Evolutionary conservation across 2,113 vertebrate species (phyloP).

Genomic region (Ictalurus furcatus): DNA sequence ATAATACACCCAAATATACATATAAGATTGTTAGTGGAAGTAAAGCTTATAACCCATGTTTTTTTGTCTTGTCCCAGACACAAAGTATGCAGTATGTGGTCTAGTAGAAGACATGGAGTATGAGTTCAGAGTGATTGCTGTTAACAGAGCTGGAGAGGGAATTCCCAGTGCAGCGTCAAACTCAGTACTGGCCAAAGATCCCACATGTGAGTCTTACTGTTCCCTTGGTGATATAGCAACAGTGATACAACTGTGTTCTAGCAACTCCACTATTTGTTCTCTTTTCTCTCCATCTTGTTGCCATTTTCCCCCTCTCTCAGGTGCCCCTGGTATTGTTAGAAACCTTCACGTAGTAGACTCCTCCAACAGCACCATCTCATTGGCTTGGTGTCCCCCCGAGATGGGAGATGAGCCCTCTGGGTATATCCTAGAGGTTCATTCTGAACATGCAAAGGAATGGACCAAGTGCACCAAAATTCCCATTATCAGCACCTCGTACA

Average conservation of each 20-base stretch:
- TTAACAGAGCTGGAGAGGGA: slow-evolving; percentile 11
- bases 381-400: background rate
- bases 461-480: slow-evolving; percentile 5
- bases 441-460: slow-evolving; percentile 7
- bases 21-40: background rate
- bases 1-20: background rate
- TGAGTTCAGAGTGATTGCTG: background rate
- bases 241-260: background rate
- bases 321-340: background rate
- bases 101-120: background rate
- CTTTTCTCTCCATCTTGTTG: background rate
- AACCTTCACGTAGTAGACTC: background rate
- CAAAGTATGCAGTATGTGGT: background rate
- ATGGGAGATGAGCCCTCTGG: background rate
- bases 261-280: background rate
- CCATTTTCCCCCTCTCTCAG: background rate
- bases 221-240: background rate
- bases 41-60: background rate
- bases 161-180: background rate
- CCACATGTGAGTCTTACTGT: background rate
- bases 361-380: background rate
- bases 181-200: background rate
- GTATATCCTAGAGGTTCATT: background rate
- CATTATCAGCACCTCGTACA: background rate
- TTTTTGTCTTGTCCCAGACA: background rate